Base-by-base conservation (phyloP, 1,140 invertebrate species). In the Ctenoplectra terminalis region DNA sequence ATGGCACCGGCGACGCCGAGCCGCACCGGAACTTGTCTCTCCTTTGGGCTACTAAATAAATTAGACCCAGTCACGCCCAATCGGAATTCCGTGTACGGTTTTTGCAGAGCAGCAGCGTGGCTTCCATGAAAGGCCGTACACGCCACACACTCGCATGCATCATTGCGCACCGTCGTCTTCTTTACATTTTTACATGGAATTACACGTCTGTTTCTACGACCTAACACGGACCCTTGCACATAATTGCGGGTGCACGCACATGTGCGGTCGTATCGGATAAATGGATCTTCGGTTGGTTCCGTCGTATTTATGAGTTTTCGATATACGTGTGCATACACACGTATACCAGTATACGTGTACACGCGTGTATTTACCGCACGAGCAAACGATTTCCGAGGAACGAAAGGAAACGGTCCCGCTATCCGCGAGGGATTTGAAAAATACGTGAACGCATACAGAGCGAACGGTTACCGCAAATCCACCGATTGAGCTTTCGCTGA, bases 1-100 rank as follows among this genome's bases (percentile, higher is more conserved):
- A 83, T 83, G 80, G 85, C 61, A 73, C 48, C 54, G 34, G 54
- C 64, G 43, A 78, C 61, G 50, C 71, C 31, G 8, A 40, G 15
- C 43, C 58, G 43, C 13, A 23, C 58, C 37, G 50, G 81, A 63
- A 77, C 67, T 71, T 70, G 79, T 85, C 74, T 75, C 69, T 69
- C 67, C 84, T 89, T 88, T 71, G 66, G 63, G 56, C 43, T 76
- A 72, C 87, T 89, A 90, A 90, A 90, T 90, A 89, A 87, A 90
- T 90, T 89, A 90, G 73, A 80, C 56, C 56, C n/a, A 56, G 75
- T 50, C 64, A 88, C 85, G 87, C 85, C 83, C 84, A 84, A 85
- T 83, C 63, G 87, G 64, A 70, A 82, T 87, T 60, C 50, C 77
- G 69, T 23, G 50, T 56, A 60, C 50, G 52, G 29, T 76, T 85